Evolutionary conservation across 2,113 vertebrate genomes (phyloP).

Genomic region (Larimichthys polyactis): DNA sequence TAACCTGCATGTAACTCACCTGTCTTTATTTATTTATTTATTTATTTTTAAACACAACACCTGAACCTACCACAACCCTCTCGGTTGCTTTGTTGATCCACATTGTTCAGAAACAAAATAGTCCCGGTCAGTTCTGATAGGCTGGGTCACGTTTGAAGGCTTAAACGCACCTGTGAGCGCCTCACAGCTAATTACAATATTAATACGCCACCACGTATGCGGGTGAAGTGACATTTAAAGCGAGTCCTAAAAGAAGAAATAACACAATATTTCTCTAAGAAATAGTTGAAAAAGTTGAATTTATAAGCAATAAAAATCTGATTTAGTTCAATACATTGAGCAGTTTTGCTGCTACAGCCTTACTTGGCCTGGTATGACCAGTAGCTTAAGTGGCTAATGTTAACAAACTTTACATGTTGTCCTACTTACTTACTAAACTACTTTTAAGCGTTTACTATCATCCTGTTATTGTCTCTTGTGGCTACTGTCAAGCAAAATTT

Average conservation of each 20-base stretch:
- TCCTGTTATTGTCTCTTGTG: not conserved
- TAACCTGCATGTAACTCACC: not conserved
- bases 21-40: not conserved
- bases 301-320: not conserved
- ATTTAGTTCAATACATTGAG: not conserved
- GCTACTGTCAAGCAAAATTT: not conserved
- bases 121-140: slow-evolving; percentile 29
- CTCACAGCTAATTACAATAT: not conserved
- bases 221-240: not conserved
- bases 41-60: not conserved
- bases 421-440: too few species aligned
- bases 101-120: not conserved
- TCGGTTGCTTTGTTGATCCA: not conserved
- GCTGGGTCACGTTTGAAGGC: not conserved
- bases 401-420: not conserved
- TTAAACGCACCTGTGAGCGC: slow-evolving; percentile 9
- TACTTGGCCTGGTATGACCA: not conserved
- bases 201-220: not conserved
- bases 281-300: not conserved
- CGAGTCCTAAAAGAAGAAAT: not conserved
- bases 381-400: slow-evolving; percentile 3
- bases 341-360: not conserved
- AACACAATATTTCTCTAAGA: not conserved
- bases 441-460: not conserved
- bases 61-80: not conserved